Base-by-base conservation (phyloP, 1,140 invertebrate species). In the fruit fly (Drosophila melanogaster) region DNA sequence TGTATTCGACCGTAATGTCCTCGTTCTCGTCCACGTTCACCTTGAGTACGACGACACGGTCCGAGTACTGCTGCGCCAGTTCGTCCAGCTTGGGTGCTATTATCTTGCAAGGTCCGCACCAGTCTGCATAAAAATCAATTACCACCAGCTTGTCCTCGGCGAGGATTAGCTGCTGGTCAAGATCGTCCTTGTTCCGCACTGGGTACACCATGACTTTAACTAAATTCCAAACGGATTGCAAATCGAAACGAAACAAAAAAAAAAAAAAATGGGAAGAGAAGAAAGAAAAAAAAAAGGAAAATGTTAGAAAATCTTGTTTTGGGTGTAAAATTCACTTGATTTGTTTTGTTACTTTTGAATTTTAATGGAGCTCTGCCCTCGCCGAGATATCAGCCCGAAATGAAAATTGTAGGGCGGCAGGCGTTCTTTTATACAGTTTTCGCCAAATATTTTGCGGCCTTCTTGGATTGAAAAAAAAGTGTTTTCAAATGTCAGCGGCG, bases 41-140 rank as follows among this genome's bases (percentile, higher is more conserved):
- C 96, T 98, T 92, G 4, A 94, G 94, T 53, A 90, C 78, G 44
- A 91, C 53, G 0, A 70, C 81, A 91, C 92, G 76, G 0, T 90
- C 73, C 8, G 90, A 83, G 87, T 94, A 93, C 59, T 94, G 93
- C 0, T 77, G 79, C 5, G 95, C 93, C 38, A 96, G 87, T 79
- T 95, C 95, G 70, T 96, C 95, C 30, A 97, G 85, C 76, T 95
- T 95, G 3, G 98, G 98, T 3, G 95, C 94, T 90, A 99, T 99
- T 90, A 96, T 94, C 91, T 97, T 97, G 93, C 98, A 99, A 0
- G 98, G 98, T 0, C 97, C 98, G 93, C 96, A 97, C 96, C 96
- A 97, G 38, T 94, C 84, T 47, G 91, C 91, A 92, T 94, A 96
- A 91, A 98, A 97, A 91, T 98, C 97, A 47, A 99, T 95, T 11